A percentile compares a stretch with the other conserved stretches of the same genome.
These are phyloP conservation scores for Neuroscelio doddi DNA, from an alignment of 2,888 invertebrate genomes.

Conservation along the genomic window DNA sequence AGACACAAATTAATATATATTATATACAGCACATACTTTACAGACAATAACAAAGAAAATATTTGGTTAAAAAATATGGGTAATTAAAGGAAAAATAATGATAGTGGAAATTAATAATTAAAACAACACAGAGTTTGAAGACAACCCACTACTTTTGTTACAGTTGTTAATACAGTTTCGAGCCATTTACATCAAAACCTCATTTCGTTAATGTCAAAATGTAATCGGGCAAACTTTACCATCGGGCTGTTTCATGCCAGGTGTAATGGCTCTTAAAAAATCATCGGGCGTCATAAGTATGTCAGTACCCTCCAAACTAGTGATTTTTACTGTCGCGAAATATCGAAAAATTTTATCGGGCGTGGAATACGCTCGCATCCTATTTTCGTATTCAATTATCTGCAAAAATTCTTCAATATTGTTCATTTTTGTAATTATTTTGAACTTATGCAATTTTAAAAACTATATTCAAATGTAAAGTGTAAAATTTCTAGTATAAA, in stretches of 20 bases:
- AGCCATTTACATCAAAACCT: slow-evolving; percentile 32
- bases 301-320: slow-evolving; percentile 79
- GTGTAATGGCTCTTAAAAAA: slow-evolving; percentile 96
- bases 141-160: slow-evolving; percentile 29
- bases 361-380: slow-evolving; percentile 95
- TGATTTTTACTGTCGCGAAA: slow-evolving; percentile 94
- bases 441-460: slow-evolving; percentile 6
- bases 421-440: slow-evolving; percentile 19
- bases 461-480: too few relatives aligned
- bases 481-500: too few relatives aligned
- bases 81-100: too few relatives aligned
- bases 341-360: slow-evolving; percentile 99
- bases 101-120: slow-evolving; percentile 2
- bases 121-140: slow-evolving; percentile 17
- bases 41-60: too few relatives aligned
- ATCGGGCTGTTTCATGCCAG: slow-evolving; percentile 97
- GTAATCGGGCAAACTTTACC: slow-evolving; percentile 76
- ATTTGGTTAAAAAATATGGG: too few relatives aligned
- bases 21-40: too few relatives aligned
- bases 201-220: slow-evolving; percentile 29
- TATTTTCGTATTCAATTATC: slow-evolving; percentile 99
- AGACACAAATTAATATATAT: slow-evolving; percentile 3
- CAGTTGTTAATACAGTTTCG: slow-evolving; percentile 36
- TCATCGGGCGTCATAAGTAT: slow-evolving; percentile 98
- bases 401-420: slow-evolving; percentile 72